Percentiles rank a stretch among this genome's conserved stretches.
phyloP scores from a whole-genome alignment of 2,888 invertebrate genomes.

The Cancer borealis region DNA sequence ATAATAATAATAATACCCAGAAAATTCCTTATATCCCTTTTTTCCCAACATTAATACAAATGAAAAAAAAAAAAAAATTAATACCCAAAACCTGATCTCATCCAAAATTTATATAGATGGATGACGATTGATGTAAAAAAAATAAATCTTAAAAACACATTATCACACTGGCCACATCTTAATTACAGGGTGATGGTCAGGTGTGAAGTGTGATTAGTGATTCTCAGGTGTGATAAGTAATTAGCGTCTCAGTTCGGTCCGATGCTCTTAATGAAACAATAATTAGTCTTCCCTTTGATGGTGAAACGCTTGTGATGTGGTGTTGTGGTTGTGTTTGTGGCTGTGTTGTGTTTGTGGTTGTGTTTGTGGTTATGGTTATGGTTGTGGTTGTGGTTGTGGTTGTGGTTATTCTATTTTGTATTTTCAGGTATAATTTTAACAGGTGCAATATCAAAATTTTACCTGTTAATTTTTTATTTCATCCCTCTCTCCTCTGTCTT shows the following conservation, averaged over 20 bases:
- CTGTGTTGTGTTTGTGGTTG: not conserved
- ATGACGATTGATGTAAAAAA: not conserved
- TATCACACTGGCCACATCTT: constrained; percentile 18
- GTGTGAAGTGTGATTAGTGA: constrained; percentile 25
- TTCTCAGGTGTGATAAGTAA: not conserved
- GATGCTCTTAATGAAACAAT: not conserved
- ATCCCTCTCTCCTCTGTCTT: too few relatives aligned
- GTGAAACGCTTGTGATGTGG: not conserved
- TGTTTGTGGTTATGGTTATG: not conserved
- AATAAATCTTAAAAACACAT: not conserved
- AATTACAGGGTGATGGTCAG: not conserved
- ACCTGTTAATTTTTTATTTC: too few relatives aligned
- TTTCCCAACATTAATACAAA: too few relatives aligned
- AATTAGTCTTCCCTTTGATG: not conserved
- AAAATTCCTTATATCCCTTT: too few relatives aligned
- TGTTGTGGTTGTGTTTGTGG: not conserved
- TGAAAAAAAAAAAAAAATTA: too few relatives aligned
- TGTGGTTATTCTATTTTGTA: too few relatives aligned
- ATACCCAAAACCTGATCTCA: too few relatives aligned
- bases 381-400: not conserved
- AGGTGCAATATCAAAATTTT: not conserved
- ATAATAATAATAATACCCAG: too few relatives aligned
- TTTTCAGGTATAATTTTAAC: too few relatives aligned
- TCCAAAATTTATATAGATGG: too few relatives aligned
- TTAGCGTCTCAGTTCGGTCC: not conserved